Base-by-base conservation (phyloP, 2,797 vertebrate genomes). In the Kryptolebias ocellatus region DNA sequence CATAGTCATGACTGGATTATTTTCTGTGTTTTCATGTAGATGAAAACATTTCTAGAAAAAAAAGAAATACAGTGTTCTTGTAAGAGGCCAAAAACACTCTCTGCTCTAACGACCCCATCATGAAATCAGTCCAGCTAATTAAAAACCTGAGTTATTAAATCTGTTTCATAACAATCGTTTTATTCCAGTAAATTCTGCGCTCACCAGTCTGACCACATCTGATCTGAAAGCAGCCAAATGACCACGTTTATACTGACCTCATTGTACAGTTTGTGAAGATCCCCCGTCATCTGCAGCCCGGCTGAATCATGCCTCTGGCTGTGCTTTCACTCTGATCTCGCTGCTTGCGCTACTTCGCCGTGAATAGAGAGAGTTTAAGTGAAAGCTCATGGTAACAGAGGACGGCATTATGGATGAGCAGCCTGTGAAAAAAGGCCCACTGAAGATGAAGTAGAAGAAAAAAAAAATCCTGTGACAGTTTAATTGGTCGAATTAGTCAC, bases 401-500 rank as follows among this genome's bases (percentile, higher is more conserved):
- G 74, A 84, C 61, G 78, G 83, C 86, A 87, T 88, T 92, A 91
- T 92, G 84, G 90, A 90, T 91, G 87, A 90, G 88, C 75, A 85
- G 82, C 81, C 74, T 77, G 79, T 80, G 79, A 85, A 88, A 87
- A 86, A 86, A 76, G n/a, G 68, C 83, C 72, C 76, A 87, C 83
- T 46, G 4, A 46, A 46, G 17, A 46, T 46, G 4, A 46, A 46
- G 17, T 17, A 80, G 20, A 27, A 45, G 80, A 78, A 83, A 87
- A 84, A 84, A 85, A 83, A 84, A 81, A 67, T 27, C 69, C 79
- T 78, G 79, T 90, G 91, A 90, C 89, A 90, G 87, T 90, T 91
- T 91, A 91, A 92, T 90, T 90, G 90, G 89, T 73, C 15, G 79
- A 92, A 91, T 92, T 90, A 92, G 89, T 91, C 89, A 92, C 78